phyloP scores from a whole-genome alignment of 2,888 invertebrate species.

The Rotaria macrura region DNA sequence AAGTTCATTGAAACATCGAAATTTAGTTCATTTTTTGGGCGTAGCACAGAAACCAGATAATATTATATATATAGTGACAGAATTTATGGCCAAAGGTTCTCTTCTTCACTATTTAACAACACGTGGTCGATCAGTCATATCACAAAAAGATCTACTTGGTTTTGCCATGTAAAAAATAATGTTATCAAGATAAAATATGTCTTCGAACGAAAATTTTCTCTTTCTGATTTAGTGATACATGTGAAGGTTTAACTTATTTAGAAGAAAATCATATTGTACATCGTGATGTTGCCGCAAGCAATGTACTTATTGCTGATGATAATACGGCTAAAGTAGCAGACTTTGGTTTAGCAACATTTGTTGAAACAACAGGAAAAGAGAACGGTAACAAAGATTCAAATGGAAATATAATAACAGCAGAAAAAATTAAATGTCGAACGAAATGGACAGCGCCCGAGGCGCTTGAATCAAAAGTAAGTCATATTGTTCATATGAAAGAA shows the following conservation, averaged over 20 bases:
- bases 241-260: slow-evolving; percentile 95
- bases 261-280: slow-evolving; percentile 87
- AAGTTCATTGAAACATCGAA: slow-evolving; percentile 64
- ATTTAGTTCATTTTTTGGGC: slow-evolving; percentile 91
- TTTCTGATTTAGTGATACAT: slow-evolving; percentile 68
- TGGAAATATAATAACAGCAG: slow-evolving; percentile 50
- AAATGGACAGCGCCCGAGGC: slow-evolving; percentile 99
- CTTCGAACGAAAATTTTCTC: too few relatives aligned
- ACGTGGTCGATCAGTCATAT: slow-evolving; percentile 84
- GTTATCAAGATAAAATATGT: slow-evolving; percentile 39
- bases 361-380: slow-evolving; percentile 64
- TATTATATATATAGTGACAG: slow-evolving; percentile 42
- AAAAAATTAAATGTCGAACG: slow-evolving; percentile 80
- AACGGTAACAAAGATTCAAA: neutral
- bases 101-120: slow-evolving; percentile 92
- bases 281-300: slow-evolving; percentile 91
- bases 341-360: slow-evolving; percentile 62
- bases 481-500: neutral
- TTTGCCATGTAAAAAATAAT: slow-evolving; percentile 84
- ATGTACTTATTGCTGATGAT: slow-evolving; percentile 76
- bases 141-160: slow-evolving; percentile 87
- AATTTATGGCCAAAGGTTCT: slow-evolving; percentile 84
- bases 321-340: slow-evolving; percentile 51
- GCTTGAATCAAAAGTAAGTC: slow-evolving; percentile 51
- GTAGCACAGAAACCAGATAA: slow-evolving; percentile 59